phyloP scores from a whole-genome alignment of 2,113 vertebrate species.

The Geococcyx californianus region DNA sequence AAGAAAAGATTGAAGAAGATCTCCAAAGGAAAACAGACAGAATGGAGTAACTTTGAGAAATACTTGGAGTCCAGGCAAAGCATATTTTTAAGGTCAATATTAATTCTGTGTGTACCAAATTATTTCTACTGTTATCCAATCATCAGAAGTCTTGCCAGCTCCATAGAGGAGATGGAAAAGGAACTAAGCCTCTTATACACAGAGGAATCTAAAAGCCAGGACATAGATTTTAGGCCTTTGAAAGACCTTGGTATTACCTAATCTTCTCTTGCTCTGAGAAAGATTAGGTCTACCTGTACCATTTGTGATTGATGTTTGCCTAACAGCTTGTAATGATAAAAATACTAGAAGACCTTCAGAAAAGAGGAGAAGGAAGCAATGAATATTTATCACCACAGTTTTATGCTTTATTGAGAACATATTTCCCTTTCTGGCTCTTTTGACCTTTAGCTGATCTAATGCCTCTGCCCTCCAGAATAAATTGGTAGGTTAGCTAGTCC shows the following conservation, averaged over 20 bases:
- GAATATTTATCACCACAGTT: slow-evolving; percentile 35
- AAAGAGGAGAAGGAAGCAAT: background rate
- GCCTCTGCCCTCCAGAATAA: background rate
- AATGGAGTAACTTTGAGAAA: background rate
- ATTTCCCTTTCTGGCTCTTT: slow-evolving; percentile 1
- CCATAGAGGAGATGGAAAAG: background rate
- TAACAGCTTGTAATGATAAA: slow-evolving; percentile 5
- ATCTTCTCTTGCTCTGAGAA: background rate
- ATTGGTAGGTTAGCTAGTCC: background rate
- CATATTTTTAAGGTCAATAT: background rate
- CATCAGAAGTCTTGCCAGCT: background rate
- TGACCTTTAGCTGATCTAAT: slow-evolving; percentile 25
- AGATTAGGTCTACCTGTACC: background rate
- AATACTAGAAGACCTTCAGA: slow-evolving; percentile 17
- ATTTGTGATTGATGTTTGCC: slow-evolving; percentile 18
- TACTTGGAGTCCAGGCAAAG: background rate
- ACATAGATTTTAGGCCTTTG: background rate
- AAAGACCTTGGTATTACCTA: background rate
- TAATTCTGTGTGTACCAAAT: background rate
- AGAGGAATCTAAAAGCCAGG: background rate
- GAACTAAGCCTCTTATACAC: background rate
- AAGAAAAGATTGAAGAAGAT: background rate
- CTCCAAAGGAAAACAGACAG: background rate
- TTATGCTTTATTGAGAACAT: background rate
- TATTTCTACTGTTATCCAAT: background rate